Evolutionary conservation across 1,140 invertebrate genomes (phyloP).

Genomic region (Solenopsis invicta): DNA sequence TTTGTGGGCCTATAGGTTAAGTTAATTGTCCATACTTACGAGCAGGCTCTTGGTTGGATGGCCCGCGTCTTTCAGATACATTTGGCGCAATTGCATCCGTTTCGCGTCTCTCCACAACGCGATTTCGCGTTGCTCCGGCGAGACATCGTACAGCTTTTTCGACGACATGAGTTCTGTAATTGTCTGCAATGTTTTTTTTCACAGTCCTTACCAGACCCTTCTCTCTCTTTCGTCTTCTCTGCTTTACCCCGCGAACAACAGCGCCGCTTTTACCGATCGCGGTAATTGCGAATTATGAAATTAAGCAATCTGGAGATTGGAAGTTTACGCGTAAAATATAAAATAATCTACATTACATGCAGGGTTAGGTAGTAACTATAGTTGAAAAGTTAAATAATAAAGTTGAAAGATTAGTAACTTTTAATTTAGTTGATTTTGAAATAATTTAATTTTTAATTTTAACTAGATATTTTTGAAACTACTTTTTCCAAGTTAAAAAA

Average conservation of each 20-base stretch:
- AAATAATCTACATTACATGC: too few species aligned
- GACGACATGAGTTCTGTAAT: constrained; percentile 17
- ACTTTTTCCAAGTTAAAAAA: too few species aligned
- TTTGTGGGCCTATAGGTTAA: background rate
- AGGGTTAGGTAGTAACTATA: too few species aligned
- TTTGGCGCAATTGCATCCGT: constrained; percentile 87
- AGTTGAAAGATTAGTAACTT: too few species aligned
- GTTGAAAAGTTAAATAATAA: too few species aligned
- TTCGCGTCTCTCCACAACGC: constrained; percentile 88
- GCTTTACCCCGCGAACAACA: background rate
- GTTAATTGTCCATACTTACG: constrained; percentile 58
- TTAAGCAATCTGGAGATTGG: too few species aligned
- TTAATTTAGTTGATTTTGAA: too few species aligned
- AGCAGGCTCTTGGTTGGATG: constrained; percentile 88
- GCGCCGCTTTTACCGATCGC: background rate
- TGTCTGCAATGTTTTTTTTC: background rate
- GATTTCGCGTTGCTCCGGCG: constrained; percentile 80
- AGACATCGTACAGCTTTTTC: constrained; percentile 71
- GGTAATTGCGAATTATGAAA: background rate
- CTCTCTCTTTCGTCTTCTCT: background rate
- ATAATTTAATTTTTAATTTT: too few species aligned
- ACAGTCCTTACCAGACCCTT: background rate
- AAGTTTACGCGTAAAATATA: too few species aligned
- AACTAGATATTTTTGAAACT: too few species aligned
- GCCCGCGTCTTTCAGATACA: constrained; percentile 90